Percentiles rank a stretch among this genome's conserved stretches.
Conservation (phyloP, 2,888 invertebrate species). For the Fabriciana adippe region DNA sequence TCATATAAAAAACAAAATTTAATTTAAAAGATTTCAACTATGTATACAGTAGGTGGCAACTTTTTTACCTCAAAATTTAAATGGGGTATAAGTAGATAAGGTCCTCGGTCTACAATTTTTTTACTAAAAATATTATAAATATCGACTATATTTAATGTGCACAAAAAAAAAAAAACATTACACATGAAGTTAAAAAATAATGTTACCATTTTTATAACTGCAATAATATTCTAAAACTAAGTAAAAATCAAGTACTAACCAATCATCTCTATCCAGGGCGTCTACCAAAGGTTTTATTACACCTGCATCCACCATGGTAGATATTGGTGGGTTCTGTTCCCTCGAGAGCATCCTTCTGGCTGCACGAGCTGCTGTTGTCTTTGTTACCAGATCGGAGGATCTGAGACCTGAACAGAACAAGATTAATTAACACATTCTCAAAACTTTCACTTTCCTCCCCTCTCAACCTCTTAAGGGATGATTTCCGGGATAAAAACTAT, state of each 20-base stretch:
- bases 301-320: conserved; percentile 90
- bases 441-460: too few relatives aligned
- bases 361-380: conserved; percentile 88
- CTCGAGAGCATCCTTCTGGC: conserved; percentile 94
- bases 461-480: too few relatives aligned
- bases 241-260: conserved; percentile 72
- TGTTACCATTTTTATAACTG: background rate
- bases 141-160: background rate
- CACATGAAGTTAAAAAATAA: too few relatives aligned
- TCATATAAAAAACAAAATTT: too few relatives aligned
- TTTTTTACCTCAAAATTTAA: too few relatives aligned
- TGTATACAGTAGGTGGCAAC: too few relatives aligned
- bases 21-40: too few relatives aligned
- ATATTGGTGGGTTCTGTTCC: conserved; percentile 95
- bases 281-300: conserved; percentile 92
- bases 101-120: too few relatives aligned
- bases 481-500: too few relatives aligned
- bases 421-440: too few relatives aligned
- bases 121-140: background rate
- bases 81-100: too few relatives aligned
- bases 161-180: background rate
- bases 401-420: conserved; percentile 80
- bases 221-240: background rate
- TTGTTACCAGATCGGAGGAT: conserved; percentile 82
- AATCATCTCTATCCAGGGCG: conserved; percentile 86